Percentiles rank a stretch among this genome's conserved stretches.
Conservation (phyloP, 2,113 vertebrate genomes). For the Piprites chloris region DNA sequence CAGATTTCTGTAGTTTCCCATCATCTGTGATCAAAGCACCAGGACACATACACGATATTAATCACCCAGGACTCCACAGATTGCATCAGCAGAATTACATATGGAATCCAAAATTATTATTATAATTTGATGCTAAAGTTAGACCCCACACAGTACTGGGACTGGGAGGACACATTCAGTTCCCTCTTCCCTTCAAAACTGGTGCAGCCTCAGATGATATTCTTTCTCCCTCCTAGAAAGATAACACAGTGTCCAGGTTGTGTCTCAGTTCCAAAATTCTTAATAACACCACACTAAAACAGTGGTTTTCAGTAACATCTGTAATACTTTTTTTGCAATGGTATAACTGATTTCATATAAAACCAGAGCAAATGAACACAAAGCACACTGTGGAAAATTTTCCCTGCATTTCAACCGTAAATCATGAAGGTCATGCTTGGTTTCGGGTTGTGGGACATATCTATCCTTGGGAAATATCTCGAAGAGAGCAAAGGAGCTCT, state of each 20-base stretch:
- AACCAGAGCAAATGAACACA: neutral
- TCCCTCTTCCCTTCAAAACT: neutral
- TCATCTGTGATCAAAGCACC: slow-evolving; percentile 28
- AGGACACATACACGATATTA: neutral
- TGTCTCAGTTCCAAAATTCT: neutral
- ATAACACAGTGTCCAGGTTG: neutral
- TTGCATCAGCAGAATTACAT: slow-evolving; percentile 19
- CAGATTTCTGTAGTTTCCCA: slow-evolving; percentile 33
- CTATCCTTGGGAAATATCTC: neutral
- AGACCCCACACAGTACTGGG: neutral
- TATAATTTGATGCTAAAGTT: slow-evolving; percentile 2
- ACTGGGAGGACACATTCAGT: neutral
- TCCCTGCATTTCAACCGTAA: neutral
- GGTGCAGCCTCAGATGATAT: neutral
- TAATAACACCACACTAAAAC: accelerated
- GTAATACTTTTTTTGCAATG: neutral
- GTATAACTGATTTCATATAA: neutral
- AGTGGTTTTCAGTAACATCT: neutral
- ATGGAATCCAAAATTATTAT: neutral
- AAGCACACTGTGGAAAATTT: neutral
- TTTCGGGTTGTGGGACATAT: accelerated
- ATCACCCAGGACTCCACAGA: slow-evolving; percentile 34
- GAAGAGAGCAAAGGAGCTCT: neutral
- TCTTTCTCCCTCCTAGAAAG: neutral
- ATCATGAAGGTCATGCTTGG: neutral